These are phyloP conservation scores for Anguilla megastoma DNA, from an alignment of 2,797 vertebrate genomes.

Conservation along the genomic window DNA sequence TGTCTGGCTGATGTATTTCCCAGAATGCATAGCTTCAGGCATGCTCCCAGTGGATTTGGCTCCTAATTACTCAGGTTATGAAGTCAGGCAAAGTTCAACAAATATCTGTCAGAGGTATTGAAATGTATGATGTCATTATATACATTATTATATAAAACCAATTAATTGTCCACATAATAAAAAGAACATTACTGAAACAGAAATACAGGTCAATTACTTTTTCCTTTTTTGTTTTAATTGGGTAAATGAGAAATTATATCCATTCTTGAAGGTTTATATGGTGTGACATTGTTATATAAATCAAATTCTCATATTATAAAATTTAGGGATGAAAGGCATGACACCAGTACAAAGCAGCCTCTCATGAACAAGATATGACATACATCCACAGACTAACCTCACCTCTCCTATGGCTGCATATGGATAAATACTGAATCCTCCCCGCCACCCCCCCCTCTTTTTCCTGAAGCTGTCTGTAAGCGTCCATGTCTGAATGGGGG, in stretches of 20 bases:
- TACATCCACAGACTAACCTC: not conserved
- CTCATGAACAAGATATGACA: not conserved
- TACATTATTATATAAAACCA: not conserved
- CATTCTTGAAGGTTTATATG: not conserved
- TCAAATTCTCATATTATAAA: not conserved
- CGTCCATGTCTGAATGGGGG: slow-evolving; percentile 78
- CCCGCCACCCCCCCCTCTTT: not conserved
- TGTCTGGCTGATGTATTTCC: not conserved
- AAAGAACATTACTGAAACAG: slow-evolving; percentile 9
- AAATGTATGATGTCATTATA: not conserved
- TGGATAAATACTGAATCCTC: not conserved
- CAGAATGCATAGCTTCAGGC: not conserved
- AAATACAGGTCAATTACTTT: not conserved
- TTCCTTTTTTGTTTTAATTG: not conserved
- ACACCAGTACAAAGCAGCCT: not conserved
- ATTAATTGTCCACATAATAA: not conserved
- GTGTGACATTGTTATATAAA: slow-evolving; percentile 13
- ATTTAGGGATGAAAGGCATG: not conserved
- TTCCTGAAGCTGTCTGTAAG: slow-evolving; percentile 71
- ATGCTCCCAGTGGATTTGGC: not conserved
- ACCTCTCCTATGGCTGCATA: not conserved
- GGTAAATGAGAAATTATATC: not conserved
- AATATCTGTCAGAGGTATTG: not conserved
- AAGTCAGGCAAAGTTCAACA: not conserved
- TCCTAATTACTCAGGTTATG: not conserved